phyloP scores from a whole-genome alignment of 2,888 invertebrate genomes.

The Idaea dimidiata region DNA sequence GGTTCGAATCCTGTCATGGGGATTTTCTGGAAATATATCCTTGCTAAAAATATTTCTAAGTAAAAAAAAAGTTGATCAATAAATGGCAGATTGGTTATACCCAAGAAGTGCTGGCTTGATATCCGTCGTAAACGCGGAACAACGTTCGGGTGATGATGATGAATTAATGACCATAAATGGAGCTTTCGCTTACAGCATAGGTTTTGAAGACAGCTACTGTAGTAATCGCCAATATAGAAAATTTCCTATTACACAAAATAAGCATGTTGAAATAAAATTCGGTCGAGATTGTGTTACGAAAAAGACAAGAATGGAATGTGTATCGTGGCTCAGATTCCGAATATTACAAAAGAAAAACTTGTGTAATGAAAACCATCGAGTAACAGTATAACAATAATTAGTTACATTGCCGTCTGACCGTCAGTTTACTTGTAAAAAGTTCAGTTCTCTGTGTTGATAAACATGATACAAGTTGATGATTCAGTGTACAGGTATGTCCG shows the following conservation, averaged over 20 bases:
- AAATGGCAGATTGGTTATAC: too few species aligned
- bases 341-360: constrained; percentile 27
- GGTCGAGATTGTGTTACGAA: neutral
- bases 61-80: too few species aligned
- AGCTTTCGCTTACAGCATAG: neutral
- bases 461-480: neutral
- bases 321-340: constrained; percentile 21
- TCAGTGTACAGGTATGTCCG: neutral
- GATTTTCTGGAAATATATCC: too few species aligned
- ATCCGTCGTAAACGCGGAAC: too few species aligned
- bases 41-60: too few species aligned
- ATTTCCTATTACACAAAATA: neutral
- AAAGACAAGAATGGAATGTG: constrained; percentile 11
- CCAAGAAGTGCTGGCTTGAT: too few species aligned
- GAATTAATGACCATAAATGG: neutral
- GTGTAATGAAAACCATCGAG: constrained; percentile 25
- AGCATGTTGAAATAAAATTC: neutral
- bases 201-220: neutral
- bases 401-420: constrained; percentile 21
- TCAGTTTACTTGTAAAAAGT: neutral
- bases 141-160: too few species aligned
- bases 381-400: constrained; percentile 16
- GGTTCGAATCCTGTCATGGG: too few species aligned
- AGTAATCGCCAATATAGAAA: neutral
- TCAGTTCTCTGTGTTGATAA: neutral